A percentile compares a stretch with the other conserved stretches of the same genome.
Evolutionary conservation across 2,888 invertebrate species (phyloP).

Genomic region (Formica aserva): DNA sequence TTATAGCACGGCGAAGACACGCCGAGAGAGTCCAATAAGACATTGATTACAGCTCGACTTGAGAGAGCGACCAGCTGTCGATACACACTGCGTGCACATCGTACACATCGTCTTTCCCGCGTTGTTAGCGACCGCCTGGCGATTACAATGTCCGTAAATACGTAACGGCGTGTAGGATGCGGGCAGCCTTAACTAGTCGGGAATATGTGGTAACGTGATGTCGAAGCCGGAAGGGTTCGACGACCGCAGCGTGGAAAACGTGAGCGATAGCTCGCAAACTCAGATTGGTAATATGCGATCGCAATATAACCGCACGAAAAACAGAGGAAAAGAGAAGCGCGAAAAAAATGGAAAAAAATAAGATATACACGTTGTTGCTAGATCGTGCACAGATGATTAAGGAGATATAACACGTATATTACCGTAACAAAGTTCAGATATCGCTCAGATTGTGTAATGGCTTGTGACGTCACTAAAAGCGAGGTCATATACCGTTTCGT

Average conservation of each 20-base stretch:
- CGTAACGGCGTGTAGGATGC: conserved; percentile 65
- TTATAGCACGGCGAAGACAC: conserved; percentile 67
- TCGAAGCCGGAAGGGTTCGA: conserved; percentile 67
- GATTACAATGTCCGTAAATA: conserved; percentile 73
- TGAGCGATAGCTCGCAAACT: conserved; percentile 79
- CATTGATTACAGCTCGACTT: conserved; percentile 71
- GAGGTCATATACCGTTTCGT: neutral
- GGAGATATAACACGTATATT: conserved; percentile 1
- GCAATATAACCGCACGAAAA: conserved; percentile 39
- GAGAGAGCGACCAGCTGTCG: conserved; percentile 63
- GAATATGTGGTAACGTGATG: conserved; percentile 74
- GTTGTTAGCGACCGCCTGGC: conserved; percentile 58
- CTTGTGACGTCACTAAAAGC: neutral
- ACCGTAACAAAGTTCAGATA: neutral
- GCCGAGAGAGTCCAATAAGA: conserved; percentile 69
- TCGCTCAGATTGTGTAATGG: neutral
- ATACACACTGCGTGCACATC: conserved; percentile 68
- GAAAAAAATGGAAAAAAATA: neutral
- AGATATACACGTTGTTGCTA: neutral
- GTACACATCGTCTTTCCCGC: conserved; percentile 48
- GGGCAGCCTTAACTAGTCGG: conserved; percentile 73
- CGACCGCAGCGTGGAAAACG: conserved; percentile 78
- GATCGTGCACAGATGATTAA: neutral
- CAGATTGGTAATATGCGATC: conserved; percentile 57
- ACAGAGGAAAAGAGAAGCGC: neutral